phyloP scores from a whole-genome alignment of 1,140 invertebrate species.

The Drosophila varians region DNA sequence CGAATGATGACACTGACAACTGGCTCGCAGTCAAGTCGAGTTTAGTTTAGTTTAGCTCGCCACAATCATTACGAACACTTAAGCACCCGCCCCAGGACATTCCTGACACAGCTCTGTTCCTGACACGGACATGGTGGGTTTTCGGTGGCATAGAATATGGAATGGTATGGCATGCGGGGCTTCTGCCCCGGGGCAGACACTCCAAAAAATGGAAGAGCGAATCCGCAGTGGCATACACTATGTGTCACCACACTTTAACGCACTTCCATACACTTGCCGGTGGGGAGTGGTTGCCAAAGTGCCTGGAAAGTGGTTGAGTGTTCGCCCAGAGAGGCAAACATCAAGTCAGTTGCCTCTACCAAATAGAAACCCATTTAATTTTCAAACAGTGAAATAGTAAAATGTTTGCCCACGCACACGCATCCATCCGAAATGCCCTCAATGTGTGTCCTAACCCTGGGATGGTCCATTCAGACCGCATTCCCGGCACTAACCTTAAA shows the following conservation, averaged over 20 bases:
- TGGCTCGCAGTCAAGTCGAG: slow-evolving; percentile 45
- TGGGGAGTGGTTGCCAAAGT: not conserved
- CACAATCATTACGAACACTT: slow-evolving; percentile 78
- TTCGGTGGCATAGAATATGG: not conserved
- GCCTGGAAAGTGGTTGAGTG: slow-evolving; percentile 44
- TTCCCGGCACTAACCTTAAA: slow-evolving; percentile 40
- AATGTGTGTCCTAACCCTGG: not conserved
- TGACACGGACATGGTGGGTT: slow-evolving; percentile 31
- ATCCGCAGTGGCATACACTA: slow-evolving; percentile 29
- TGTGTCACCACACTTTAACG: slow-evolving; percentile 33
- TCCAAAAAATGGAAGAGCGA: slow-evolving; percentile 47
- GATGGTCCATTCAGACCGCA: not conserved
- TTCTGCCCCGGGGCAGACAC: slow-evolving; percentile 20
- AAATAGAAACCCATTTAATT: slow-evolving; percentile 83
- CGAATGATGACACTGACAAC: slow-evolving; percentile 47
- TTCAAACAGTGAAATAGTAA: slow-evolving; percentile 66
- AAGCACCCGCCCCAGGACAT: slow-evolving; percentile 52
- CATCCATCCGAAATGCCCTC: slow-evolving; percentile 28
- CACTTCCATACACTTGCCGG: slow-evolving; percentile 51
- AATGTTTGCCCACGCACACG: slow-evolving; percentile 61
- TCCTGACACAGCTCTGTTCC: slow-evolving; percentile 49
- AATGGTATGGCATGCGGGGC: not conserved
- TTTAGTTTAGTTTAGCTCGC: slow-evolving; percentile 65
- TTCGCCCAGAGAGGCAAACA: slow-evolving; percentile 29
- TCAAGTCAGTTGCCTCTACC: slow-evolving; percentile 58